Base-by-base conservation (phyloP, 2,888 invertebrate species). In the Xiphydria camelus region DNA sequence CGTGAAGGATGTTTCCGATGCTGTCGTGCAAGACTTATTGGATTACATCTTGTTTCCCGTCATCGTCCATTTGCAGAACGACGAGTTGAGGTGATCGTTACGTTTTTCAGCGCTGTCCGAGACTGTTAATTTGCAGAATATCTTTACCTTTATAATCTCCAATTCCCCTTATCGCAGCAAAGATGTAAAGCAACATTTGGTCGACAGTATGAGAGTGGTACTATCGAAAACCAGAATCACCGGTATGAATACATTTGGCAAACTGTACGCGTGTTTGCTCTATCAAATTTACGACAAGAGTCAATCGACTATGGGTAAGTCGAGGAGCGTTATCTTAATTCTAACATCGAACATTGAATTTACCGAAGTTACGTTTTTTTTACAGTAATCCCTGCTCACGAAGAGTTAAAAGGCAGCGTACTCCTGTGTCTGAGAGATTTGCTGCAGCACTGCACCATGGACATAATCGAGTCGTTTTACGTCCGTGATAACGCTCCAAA, bases 401-500 rank as follows among this genome's bases (percentile, higher is more conserved):
- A 88, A 66, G 87, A 88, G 65, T 73, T 86, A 21, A 86, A 86
- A 66, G 73, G 82, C 50, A 77, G 76, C 56, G 79, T 84, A 22
- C 73, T 85, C 53, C 72, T 77, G 52, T 82, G 83, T 54, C 73
- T 83, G 12, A 80, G 73, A 2, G 65, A 74, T 1, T 64, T 87
- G 15, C 73, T 82, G 59, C 66, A 80, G 46, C 76, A 77, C 36
- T 61, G 82, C 17, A 77, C 80, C 3, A 67, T 69, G 1, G 79
- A 82, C 48, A 77, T 83, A 4, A 66, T 85, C 12, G 76, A 78
- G 52, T 55, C 69, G 23, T 75, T 87, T 42, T 87, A 85, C 56
- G 71, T 77, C 15, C 77, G 82, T 47, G 76, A 80, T 39, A 78
- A 84, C 49, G 79, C 82, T 2, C 77, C 83, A 1, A 76, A 83